These are phyloP conservation scores for Microtus ochrogaster DNA, from an alignment of 2,113 vertebrate genomes.

Conservation along the genomic window DNA sequence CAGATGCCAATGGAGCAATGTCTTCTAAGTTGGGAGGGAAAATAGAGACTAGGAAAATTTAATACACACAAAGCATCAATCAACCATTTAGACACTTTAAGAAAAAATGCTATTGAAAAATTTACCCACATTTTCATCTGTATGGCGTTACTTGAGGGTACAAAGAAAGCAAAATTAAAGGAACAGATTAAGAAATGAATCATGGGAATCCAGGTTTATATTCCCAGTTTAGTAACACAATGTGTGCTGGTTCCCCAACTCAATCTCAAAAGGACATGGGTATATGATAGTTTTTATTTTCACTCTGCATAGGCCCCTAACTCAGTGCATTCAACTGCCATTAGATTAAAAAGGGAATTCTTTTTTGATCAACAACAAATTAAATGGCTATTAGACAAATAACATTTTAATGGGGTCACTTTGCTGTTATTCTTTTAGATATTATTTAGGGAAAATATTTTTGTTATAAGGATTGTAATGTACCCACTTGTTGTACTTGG, in stretches of 20 bases:
- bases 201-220: not conserved
- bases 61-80: not conserved
- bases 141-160: not conserved
- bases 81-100: not conserved
- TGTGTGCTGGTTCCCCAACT: not conserved
- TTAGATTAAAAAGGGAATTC: constrained; percentile 4
- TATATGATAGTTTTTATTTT: not conserved
- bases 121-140: not conserved
- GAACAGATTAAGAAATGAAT: not conserved
- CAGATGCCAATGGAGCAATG: not conserved
- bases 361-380: not conserved
- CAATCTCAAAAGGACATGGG: not conserved
- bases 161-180: not conserved
- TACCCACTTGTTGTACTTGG: not conserved
- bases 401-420: not conserved
- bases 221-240: not conserved
- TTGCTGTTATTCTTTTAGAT: not conserved
- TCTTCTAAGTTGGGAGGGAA: not conserved
- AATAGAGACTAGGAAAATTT: not conserved
- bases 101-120: not conserved
- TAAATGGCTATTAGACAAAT: not conserved
- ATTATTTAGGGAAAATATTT: constrained; percentile 13
- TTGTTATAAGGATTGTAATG: constrained; percentile 11
- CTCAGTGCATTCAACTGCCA: not conserved
- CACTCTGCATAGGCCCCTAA: not conserved